These are phyloP conservation scores for Daboia siamensis DNA, from an alignment of 2,113 vertebrate species.

Conservation along the genomic window DNA sequence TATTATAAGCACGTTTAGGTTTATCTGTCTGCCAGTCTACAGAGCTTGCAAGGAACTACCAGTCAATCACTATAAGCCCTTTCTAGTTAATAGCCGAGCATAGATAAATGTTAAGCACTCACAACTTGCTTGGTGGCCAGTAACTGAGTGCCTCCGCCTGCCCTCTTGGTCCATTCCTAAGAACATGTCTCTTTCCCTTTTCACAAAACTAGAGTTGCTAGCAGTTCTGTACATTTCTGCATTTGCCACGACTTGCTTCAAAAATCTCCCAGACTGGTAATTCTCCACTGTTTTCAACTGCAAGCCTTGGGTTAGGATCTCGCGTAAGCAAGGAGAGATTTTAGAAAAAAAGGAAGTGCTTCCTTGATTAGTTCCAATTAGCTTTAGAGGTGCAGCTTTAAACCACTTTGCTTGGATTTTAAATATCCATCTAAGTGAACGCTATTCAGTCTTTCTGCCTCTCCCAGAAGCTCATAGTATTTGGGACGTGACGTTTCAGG, in stretches of 20 bases:
- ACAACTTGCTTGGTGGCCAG: neutral
- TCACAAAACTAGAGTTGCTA: neutral
- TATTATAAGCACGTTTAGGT: neutral
- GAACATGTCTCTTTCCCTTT: neutral
- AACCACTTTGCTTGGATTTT: neutral
- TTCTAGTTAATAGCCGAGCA: neutral
- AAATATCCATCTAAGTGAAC: neutral
- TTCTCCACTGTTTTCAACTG: neutral
- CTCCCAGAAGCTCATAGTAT: neutral
- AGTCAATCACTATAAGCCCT: neutral
- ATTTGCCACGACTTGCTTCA: neutral
- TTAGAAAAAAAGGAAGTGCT: neutral
- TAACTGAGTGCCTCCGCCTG: neutral
- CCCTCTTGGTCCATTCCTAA: neutral
- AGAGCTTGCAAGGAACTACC: neutral
- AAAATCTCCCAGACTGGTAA: neutral
- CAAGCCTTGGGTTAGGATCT: neutral
- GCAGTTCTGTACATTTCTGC: neutral
- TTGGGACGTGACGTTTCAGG: neutral
- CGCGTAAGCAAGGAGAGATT: neutral
- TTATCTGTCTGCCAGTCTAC: neutral
- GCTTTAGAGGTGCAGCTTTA: neutral
- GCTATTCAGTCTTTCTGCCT: neutral
- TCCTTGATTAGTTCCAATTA: neutral
- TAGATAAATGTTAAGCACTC: neutral